A percentile compares a stretch with the other conserved stretches of the same genome.
Evolutionary conservation across 2,113 vertebrate genomes (phyloP).

Genomic region (Corynorhinus townsendii): DNA sequence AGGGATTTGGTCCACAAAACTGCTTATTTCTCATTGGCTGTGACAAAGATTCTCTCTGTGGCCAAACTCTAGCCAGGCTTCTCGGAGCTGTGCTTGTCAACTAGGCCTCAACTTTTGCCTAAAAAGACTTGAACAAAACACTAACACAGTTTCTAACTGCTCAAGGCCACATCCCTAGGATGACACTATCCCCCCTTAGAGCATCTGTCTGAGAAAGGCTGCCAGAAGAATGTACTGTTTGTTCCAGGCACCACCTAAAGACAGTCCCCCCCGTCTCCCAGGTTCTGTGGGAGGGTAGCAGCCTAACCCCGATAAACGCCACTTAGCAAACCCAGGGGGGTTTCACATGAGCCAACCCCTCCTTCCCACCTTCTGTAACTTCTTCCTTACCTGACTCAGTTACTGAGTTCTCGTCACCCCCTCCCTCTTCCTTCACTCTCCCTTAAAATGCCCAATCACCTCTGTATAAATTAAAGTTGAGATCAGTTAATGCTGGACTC

Average conservation of each 20-base stretch:
- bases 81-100: not conserved
- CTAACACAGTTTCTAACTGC: not conserved
- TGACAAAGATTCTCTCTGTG: not conserved
- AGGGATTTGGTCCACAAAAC: not conserved
- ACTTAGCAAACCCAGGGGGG: not conserved
- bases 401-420: not conserved
- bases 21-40: not conserved
- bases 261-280: not conserved
- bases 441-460: not conserved
- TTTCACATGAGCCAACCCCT: not conserved
- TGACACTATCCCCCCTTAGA: not conserved
- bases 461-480: not conserved
- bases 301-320: not conserved
- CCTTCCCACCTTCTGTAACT: not conserved
- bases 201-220: not conserved
- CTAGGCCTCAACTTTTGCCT: not conserved
- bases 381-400: not conserved
- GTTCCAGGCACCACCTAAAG: not conserved
- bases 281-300: not conserved
- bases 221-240: not conserved
- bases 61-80: not conserved
- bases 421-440: not conserved
- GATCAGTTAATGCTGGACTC: not conserved
- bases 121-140: not conserved
- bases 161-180: not conserved